Conservation (phyloP, 2,888 invertebrate genomes). For the Periphyllus acericola region DNA sequence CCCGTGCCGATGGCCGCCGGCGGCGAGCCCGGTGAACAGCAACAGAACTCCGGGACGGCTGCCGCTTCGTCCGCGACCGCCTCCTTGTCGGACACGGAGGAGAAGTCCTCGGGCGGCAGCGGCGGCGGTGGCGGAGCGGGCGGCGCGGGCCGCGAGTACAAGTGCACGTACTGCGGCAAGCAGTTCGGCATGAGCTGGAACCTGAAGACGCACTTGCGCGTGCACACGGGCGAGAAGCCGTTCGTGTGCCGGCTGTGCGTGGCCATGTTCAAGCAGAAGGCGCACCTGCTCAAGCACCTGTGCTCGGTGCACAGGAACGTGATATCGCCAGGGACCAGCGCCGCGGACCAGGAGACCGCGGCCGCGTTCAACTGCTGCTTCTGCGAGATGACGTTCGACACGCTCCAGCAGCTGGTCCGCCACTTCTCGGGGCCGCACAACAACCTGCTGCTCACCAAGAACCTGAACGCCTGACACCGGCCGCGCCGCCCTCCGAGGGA, state of each 20-base stretch:
- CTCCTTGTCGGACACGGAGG: constrained; percentile 60
- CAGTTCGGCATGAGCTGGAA: constrained; percentile 95
- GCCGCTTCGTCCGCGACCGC: background rate
- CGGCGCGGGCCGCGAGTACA: constrained; percentile 80
- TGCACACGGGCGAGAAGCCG: constrained; percentile 89
- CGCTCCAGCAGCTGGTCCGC: constrained; percentile 85
- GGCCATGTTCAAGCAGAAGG: constrained; percentile 92
- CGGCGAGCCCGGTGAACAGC: background rate
- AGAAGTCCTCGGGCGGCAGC: constrained; percentile 35
- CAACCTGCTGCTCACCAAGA: constrained; percentile 86
- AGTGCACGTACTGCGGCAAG: constrained; percentile 89
- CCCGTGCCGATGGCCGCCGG: background rate
- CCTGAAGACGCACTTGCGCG: constrained; percentile 86
- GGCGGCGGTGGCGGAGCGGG: constrained; percentile 39
- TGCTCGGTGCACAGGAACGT: constrained; percentile 90
- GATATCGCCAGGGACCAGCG: constrained; percentile 83
- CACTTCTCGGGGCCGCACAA: constrained; percentile 90
- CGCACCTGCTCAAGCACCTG: constrained; percentile 85
- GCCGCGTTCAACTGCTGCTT: constrained; percentile 87
- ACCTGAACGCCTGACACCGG: constrained; percentile 69
- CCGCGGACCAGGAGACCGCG: constrained; percentile 71
- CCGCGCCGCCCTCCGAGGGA: background rate
- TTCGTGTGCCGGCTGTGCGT: constrained; percentile 89
- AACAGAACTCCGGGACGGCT: background rate
- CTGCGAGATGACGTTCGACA: constrained; percentile 86